A percentile compares a stretch with the other conserved stretches of the same genome.
These are phyloP conservation scores for Gari tellinella DNA, from an alignment of 2,888 invertebrate species.

Conservation along the genomic window DNA sequence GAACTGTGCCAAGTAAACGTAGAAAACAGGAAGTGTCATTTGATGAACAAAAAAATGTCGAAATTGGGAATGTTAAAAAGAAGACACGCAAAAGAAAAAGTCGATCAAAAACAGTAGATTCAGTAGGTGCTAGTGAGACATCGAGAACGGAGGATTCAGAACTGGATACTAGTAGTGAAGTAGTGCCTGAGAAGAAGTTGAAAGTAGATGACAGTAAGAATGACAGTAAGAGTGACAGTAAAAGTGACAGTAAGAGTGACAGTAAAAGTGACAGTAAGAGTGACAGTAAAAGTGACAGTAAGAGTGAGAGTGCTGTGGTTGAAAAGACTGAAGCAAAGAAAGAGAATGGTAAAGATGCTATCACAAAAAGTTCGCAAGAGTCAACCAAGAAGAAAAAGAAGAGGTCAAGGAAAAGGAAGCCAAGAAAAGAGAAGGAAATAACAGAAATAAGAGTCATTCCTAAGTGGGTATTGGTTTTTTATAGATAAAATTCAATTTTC, in stretches of 20 bases:
- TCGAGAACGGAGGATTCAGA: slow-evolving; percentile 33
- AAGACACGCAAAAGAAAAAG: slow-evolving; percentile 58
- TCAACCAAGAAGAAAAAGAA: slow-evolving; percentile 45
- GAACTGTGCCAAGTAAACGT: slow-evolving; percentile 41
- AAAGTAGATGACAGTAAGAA: slow-evolving; percentile 23
- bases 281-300: not conserved
- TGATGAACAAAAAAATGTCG: slow-evolving; percentile 20
- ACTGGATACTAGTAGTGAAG: slow-evolving; percentile 21
- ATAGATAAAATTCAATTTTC: too few species aligned
- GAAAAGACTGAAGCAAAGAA: not conserved
- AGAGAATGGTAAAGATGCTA: slow-evolving; percentile 24
- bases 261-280: not conserved
- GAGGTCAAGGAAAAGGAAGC: slow-evolving; percentile 62
- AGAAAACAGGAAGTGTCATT: slow-evolving; percentile 39
- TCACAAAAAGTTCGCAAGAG: not conserved
- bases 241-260: not conserved
- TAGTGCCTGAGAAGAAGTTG: slow-evolving; percentile 43
- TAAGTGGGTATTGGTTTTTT: slow-evolving; percentile 68
- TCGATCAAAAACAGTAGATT: slow-evolving; percentile 42
- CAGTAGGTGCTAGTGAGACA: slow-evolving; percentile 21
- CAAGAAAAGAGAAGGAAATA: slow-evolving; percentile 62
- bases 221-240: not conserved
- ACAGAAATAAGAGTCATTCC: slow-evolving; percentile 75
- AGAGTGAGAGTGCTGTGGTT: not conserved
- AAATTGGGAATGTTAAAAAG: slow-evolving; percentile 32